Evolutionary conservation across 1,140 invertebrate species (phyloP), one percentile per base, ranked within the genome.

Genomic region (Bombyx mandarina): DNA sequence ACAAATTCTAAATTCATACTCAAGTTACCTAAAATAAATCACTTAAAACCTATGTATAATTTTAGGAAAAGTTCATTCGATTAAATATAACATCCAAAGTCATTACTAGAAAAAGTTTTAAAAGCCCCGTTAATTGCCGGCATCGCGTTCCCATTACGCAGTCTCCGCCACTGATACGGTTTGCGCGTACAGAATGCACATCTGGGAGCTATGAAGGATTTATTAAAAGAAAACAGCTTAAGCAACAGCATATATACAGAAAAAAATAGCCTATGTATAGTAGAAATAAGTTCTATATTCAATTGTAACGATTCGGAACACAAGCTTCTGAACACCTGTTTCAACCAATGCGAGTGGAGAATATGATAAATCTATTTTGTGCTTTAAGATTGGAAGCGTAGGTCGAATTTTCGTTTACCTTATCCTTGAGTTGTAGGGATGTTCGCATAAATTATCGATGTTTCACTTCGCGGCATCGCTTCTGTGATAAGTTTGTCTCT

Each of bases 391-490:
- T 0, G 4, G n/a, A 0, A 1, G 0, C 0, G 26, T 71, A 58
- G 60, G 67, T 66, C 46, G 26, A 58, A 61, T 66, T 74, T 75
- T 7, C 42, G 50, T 26, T 52, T 61, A 60, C 66, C 73, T 79
- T 80, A 86, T 82, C 81, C 79, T 76, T 72, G 75, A 69, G 69
- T 69, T 65, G 73, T 82, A 82, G 81, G 79, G 82, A 79, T 86
- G 82, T 76, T 78, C 77, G 80, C 82, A 85, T 86, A 86, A 82
- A 82, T 86, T 86, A 86, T 85, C 79, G 82, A 86, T 79, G 76
- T 82, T 81, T 82, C 81, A 66, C 71, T 80, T 67, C 65, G 71
- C 65, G 60, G 61, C 66, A 64, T 47, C 57, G 65, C 69, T 64
- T 64, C 60, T 56, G 59, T 60, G 55, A 74, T 86, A 81, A 56